Evolutionary conservation across 2,113 vertebrate species (phyloP).

Genomic region (Pelecanus crispus): DNA sequence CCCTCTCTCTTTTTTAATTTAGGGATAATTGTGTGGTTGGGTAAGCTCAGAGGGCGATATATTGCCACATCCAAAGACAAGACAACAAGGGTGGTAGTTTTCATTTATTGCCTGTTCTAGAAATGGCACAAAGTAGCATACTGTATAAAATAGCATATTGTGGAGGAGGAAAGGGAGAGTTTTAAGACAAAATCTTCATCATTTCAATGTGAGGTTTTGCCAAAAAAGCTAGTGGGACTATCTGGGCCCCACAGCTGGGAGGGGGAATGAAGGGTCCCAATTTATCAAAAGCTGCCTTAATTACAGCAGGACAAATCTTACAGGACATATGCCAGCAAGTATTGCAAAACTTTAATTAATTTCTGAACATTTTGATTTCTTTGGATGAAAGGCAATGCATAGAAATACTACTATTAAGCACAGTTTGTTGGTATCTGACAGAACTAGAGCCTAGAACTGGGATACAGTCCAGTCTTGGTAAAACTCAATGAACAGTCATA

Average conservation of each 20-base stretch:
- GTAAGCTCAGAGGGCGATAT: conserved; percentile 23
- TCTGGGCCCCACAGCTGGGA: neutral
- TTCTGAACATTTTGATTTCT: neutral
- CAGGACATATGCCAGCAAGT: neutral
- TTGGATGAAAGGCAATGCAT: neutral
- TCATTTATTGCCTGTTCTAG: neutral
- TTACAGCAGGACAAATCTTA: neutral
- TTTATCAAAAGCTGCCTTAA: neutral
- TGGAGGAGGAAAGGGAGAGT: neutral
- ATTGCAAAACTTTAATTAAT: neutral
- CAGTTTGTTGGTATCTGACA: neutral
- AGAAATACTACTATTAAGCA: neutral
- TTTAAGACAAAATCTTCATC: neutral
- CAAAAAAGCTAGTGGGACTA: neutral
- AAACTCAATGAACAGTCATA: neutral
- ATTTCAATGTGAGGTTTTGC: neutral
- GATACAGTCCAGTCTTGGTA: neutral
- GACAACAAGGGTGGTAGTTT: conserved; percentile 29
- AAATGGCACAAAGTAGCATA: neutral
- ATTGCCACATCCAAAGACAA: conserved; percentile 57
- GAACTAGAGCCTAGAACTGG: neutral
- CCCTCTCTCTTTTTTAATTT: conserved; percentile 48
- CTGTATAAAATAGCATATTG: neutral
- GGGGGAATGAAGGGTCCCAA: neutral
- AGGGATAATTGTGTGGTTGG: conserved; percentile 14